Percentiles rank a stretch among this genome's conserved stretches.
Conservation (phyloP, 92 coral and sea anemone species). For the Diadumene lineata region DNA sequence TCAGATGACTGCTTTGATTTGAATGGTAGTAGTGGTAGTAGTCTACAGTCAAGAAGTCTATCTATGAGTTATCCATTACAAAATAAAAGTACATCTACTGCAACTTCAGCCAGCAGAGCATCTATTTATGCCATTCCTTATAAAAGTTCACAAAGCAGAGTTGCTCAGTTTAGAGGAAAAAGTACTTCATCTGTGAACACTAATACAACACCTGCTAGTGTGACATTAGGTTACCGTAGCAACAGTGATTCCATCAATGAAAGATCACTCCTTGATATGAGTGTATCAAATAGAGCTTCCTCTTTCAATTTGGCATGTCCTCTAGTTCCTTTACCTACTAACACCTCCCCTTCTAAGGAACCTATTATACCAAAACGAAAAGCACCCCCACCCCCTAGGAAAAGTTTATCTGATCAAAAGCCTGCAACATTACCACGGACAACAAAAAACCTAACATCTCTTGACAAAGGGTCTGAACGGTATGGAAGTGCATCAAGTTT, state of each 20-base stretch:
- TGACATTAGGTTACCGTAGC: not conserved
- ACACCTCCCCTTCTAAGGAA: not conserved
- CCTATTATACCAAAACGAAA: slow-evolving; percentile 57
- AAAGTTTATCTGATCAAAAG: slow-evolving; percentile 5
- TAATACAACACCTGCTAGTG: not conserved
- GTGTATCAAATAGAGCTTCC: slow-evolving; percentile 34
- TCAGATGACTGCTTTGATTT: not conserved
- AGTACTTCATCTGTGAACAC: not conserved
- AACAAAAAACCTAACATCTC: not conserved
- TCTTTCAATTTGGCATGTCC: slow-evolving; percentile 13
- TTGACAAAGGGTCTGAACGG: slow-evolving; percentile 2
- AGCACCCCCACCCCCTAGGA: slow-evolving; percentile 25
- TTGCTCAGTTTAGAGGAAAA: slow-evolving; percentile 12
- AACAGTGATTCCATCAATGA: slow-evolving; percentile 2
- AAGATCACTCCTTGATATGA: slow-evolving; percentile 23
- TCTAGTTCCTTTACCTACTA: slow-evolving; percentile 24
- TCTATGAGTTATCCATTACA: slow-evolving; percentile 11
- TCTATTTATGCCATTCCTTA: slow-evolving; percentile 32
- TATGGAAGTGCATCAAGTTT: slow-evolving; percentile 15
- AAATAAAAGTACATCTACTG: not conserved
- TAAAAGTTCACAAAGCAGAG: slow-evolving; percentile 14
- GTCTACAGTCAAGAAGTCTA: not conserved
- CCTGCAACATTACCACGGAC: slow-evolving; percentile 14
- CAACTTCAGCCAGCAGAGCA: slow-evolving; percentile 10
- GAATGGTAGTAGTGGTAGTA: slow-evolving; percentile 1